phyloP scores from a whole-genome alignment of 2,113 vertebrate genomes.

The Osmerus mordax region DNA sequence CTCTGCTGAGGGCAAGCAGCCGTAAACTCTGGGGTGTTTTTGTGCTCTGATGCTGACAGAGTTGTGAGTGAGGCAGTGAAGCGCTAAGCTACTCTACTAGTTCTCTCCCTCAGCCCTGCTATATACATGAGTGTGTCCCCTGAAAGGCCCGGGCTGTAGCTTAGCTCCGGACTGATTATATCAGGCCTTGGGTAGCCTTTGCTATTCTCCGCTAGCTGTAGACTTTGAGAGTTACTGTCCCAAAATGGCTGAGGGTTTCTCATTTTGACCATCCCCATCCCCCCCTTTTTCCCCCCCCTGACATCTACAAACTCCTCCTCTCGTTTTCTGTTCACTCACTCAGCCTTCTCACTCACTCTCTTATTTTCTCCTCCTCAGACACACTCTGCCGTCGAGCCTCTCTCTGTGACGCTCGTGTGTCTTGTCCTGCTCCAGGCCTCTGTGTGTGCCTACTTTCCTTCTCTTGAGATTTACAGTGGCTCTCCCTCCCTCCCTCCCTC shows the following conservation, averaged over 20 bases:
- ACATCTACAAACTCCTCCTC: neutral
- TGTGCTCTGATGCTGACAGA: constrained; percentile 22
- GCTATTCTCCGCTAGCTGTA: too few relatives aligned
- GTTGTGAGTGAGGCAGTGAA: neutral
- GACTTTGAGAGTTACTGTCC: too few relatives aligned
- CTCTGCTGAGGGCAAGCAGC: neutral
- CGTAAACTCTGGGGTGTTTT: constrained; percentile 1
- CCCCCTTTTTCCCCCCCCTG: neutral
- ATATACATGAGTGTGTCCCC: too few relatives aligned
- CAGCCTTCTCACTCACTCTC: neutral
- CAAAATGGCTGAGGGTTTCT: too few relatives aligned
- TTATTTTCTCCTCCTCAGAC: neutral
- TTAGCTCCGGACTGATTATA: too few relatives aligned
- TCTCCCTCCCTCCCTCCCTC: neutral
- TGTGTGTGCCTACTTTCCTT: neutral
- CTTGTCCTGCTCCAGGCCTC: neutral
- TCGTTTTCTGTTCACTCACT: neutral
- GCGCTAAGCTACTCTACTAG: too few relatives aligned
- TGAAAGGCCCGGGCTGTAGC: too few relatives aligned
- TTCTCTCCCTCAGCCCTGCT: too few relatives aligned
- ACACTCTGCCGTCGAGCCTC: neutral
- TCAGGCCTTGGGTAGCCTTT: too few relatives aligned
- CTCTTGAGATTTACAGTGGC: constrained; percentile 30
- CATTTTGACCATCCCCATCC: too few relatives aligned
- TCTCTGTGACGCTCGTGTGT: neutral